Conservation (phyloP, 1,140 invertebrate genomes). For the Drosophila bipectinata region DNA sequence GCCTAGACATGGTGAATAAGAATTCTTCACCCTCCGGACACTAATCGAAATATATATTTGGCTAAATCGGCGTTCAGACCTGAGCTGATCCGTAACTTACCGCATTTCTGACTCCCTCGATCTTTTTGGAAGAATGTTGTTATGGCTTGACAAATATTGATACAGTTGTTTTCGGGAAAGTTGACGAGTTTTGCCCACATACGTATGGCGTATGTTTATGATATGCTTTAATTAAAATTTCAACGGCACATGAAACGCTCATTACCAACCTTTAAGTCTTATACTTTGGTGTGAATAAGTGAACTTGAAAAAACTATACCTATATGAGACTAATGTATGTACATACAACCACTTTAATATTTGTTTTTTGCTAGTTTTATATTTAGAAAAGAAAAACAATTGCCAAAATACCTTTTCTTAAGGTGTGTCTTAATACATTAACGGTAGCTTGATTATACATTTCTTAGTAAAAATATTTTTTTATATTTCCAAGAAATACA, state of each 20-base stretch:
- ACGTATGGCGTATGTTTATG: slow-evolving; percentile 1
- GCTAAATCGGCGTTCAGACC: slow-evolving; percentile 14
- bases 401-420: no score
- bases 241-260: slow-evolving; percentile 48
- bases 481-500: not conserved
- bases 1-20: slow-evolving; percentile 33
- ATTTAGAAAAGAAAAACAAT: no score
- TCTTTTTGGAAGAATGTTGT: slow-evolving; percentile 43
- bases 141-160: slow-evolving; percentile 51
- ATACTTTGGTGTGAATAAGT: slow-evolving; percentile 4
- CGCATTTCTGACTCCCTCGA: slow-evolving; percentile 28
- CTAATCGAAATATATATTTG: slow-evolving; percentile 9
- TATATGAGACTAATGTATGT: slow-evolving; percentile 7
- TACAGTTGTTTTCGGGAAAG: slow-evolving; percentile 46
- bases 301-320: not conserved
- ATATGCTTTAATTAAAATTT: slow-evolving; percentile 55
- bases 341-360: no score
- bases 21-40: not conserved
- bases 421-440: no score
- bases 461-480: no score
- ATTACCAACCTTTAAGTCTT: slow-evolving; percentile 14
- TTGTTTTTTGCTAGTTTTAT: no score
- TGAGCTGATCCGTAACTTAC: slow-evolving; percentile 15
- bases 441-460: not conserved
- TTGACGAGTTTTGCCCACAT: slow-evolving; percentile 7